phyloP scores from a whole-genome alignment of 1,140 invertebrate genomes.

The honey bee (Apis mellifera) region DNA sequence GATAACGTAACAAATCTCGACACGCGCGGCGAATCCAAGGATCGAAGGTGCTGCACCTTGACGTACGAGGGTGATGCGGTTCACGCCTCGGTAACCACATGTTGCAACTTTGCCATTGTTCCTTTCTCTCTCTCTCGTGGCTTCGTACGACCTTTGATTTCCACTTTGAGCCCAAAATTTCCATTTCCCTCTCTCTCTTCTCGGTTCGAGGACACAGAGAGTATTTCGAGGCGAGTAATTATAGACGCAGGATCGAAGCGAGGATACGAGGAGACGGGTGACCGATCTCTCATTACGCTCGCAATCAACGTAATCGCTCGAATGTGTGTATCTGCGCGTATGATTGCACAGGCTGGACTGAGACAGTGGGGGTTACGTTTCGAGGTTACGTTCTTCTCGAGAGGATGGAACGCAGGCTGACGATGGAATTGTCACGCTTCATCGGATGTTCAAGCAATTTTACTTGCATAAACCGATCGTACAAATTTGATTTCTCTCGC shows the following conservation, averaged over 20 bases:
- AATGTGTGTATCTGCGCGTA: slow-evolving; percentile 11
- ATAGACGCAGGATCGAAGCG: background rate
- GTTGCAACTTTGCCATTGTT: slow-evolving; percentile 60
- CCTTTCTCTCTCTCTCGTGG: too few relatives aligned
- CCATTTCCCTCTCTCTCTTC: background rate
- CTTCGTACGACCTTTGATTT: slow-evolving; percentile 50
- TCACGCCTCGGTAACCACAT: slow-evolving; percentile 72
- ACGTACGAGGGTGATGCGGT: slow-evolving; percentile 13
- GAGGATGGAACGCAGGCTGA: background rate
- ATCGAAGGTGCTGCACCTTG: background rate
- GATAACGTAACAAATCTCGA: slow-evolving; percentile 10
- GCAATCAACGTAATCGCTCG: slow-evolving; percentile 48
- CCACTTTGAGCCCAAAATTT: background rate
- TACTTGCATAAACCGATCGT: background rate
- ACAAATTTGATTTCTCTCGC: too few relatives aligned
- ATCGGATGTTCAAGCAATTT: background rate
- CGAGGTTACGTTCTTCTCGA: background rate
- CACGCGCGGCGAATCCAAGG: slow-evolving; percentile 10
- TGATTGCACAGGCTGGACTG: background rate
- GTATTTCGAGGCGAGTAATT: slow-evolving; percentile 5
- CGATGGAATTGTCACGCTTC: background rate
- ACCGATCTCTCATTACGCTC: slow-evolving; percentile 37
- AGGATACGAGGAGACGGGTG: slow-evolving; percentile 16
- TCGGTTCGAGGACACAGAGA: background rate
- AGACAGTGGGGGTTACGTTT: background rate